A percentile compares a stretch with the other conserved stretches of the same genome.
Evolutionary conservation across 2,113 vertebrate species (phyloP).

Genomic region (Ibidorhyncha struthersii): DNA sequence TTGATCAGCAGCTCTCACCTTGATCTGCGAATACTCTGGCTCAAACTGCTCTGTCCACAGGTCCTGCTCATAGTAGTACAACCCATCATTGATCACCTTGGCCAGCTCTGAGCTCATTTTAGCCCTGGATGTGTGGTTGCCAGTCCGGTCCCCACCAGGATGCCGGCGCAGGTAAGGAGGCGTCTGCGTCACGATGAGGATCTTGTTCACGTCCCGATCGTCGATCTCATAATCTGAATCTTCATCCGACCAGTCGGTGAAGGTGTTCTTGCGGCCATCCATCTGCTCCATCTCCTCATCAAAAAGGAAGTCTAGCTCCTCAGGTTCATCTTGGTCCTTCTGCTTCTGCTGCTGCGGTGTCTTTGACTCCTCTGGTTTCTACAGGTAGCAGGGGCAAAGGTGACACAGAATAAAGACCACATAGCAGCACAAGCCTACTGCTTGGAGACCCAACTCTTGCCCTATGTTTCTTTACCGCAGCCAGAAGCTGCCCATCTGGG

Average conservation of each 20-base stretch:
- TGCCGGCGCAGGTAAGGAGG: conserved; percentile 96
- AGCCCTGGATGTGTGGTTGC: conserved; percentile 91
- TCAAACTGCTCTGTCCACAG: conserved; percentile 96
- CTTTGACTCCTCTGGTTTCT: conserved; percentile 85
- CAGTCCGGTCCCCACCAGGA: conserved; percentile 93
- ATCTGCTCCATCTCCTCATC: conserved; percentile 99
- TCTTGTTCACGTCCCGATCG: conserved; percentile 96
- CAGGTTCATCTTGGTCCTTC: conserved; percentile 91
- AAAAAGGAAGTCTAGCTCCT: conserved; percentile 97
- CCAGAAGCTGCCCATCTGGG: not conserved
- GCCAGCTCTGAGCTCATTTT: conserved; percentile 92
- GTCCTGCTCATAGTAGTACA: conserved; percentile 97
- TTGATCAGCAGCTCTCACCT: conserved; percentile 77
- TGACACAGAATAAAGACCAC: not conserved
- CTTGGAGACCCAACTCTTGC: not conserved
- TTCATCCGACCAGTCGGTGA: conserved; percentile 97
- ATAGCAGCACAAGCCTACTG: fast-evolving
- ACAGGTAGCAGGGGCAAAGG: not conserved
- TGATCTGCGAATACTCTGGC: conserved; percentile 96
- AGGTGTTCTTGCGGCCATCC: conserved; percentile 95
- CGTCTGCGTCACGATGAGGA: conserved; percentile 96
- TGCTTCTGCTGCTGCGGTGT: conserved; percentile 54
- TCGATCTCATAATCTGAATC: conserved; percentile 96
- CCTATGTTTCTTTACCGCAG: not conserved
- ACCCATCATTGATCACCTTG: conserved; percentile 97